Evolutionary conservation across 2,888 invertebrate genomes (phyloP).

Genomic region (Agrilus biguttatus): DNA sequence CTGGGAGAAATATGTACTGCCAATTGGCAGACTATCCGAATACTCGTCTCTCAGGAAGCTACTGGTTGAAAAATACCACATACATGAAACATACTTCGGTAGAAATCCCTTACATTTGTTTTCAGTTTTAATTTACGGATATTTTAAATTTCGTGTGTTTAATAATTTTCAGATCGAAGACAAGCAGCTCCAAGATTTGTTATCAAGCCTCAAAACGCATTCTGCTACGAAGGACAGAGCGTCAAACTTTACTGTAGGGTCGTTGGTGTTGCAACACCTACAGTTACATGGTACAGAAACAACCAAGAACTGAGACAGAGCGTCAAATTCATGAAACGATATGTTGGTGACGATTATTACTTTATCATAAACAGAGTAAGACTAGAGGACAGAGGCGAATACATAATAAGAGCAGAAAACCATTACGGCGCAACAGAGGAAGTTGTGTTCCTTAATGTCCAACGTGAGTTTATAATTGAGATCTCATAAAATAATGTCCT

Average conservation of each 20-base stretch:
- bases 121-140: slow-evolving; percentile 1
- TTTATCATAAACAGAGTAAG: slow-evolving; percentile 95
- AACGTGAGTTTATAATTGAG: slow-evolving; percentile 48
- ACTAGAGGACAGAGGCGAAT: slow-evolving; percentile 92
- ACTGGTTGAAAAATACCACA: slow-evolving; percentile 90
- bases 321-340: slow-evolving; percentile 98
- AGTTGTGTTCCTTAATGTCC: slow-evolving; percentile 91
- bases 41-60: slow-evolving; percentile 93
- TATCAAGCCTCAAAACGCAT: slow-evolving; percentile 88
- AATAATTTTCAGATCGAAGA: slow-evolving; percentile 57
- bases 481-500: slow-evolving; percentile 1
- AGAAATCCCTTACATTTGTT: slow-evolving; percentile 6
- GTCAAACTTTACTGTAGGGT: slow-evolving; percentile 96
- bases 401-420: slow-evolving; percentile 92
- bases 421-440: slow-evolving; percentile 92
- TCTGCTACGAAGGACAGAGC: slow-evolving; percentile 94
- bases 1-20: slow-evolving; percentile 74
- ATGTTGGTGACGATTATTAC: slow-evolving; percentile 90
- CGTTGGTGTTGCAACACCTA: slow-evolving; percentile 86
- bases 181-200: slow-evolving; percentile 98
- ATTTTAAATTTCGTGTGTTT: slow-evolving; percentile 3
- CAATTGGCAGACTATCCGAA: slow-evolving; percentile 93
- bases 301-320: slow-evolving; percentile 88
- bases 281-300: slow-evolving; percentile 91
- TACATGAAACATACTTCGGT: slow-evolving; percentile 92